These are phyloP conservation scores for Adelosebastes latens DNA, from an alignment of 2,797 vertebrate genomes.

Conservation along the genomic window DNA sequence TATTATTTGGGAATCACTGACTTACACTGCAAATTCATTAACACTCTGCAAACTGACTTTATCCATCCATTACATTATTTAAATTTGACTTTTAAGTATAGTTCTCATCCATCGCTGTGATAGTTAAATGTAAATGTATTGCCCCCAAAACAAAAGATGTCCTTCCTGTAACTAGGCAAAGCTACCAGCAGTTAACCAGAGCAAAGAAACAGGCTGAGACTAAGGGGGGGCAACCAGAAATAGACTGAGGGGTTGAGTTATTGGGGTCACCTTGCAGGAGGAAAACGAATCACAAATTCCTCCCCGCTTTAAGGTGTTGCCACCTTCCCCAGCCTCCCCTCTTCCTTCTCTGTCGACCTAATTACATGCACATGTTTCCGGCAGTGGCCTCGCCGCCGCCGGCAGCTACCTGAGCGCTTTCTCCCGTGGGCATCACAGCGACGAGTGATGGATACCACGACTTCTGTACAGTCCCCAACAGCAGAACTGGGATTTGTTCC, in stretches of 20 bases:
- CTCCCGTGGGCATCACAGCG: slow-evolving; percentile 83
- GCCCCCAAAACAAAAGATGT: slow-evolving; percentile 55
- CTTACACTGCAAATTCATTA: background rate
- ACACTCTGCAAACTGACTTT: background rate
- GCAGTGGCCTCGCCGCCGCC: slow-evolving; percentile 74
- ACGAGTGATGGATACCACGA: slow-evolving; percentile 85
- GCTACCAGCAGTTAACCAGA: slow-evolving; percentile 78
- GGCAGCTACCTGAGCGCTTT: slow-evolving; percentile 78
- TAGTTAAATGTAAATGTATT: background rate
- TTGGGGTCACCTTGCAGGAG: slow-evolving; percentile 89
- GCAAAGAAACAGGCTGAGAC: slow-evolving; percentile 77
- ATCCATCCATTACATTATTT: background rate
- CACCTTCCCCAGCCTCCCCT: slow-evolving; percentile 77
- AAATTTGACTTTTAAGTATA: background rate
- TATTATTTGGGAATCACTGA: background rate
- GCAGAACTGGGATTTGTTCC: slow-evolving; percentile 85
- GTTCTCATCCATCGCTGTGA: background rate
- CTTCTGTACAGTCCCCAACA: slow-evolving; percentile 79
- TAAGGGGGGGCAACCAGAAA: slow-evolving; percentile 82
- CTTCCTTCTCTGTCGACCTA: slow-evolving; percentile 87
- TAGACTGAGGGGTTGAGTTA: slow-evolving; percentile 87
- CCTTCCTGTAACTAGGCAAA: slow-evolving; percentile 62
- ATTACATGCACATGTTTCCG: slow-evolving; percentile 86
- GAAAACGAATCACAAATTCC: slow-evolving; percentile 82
- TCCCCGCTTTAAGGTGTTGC: slow-evolving; percentile 82